Evolutionary conservation across 2,888 invertebrate genomes (phyloP).

Genomic region (Ennomos quercinarius): DNA sequence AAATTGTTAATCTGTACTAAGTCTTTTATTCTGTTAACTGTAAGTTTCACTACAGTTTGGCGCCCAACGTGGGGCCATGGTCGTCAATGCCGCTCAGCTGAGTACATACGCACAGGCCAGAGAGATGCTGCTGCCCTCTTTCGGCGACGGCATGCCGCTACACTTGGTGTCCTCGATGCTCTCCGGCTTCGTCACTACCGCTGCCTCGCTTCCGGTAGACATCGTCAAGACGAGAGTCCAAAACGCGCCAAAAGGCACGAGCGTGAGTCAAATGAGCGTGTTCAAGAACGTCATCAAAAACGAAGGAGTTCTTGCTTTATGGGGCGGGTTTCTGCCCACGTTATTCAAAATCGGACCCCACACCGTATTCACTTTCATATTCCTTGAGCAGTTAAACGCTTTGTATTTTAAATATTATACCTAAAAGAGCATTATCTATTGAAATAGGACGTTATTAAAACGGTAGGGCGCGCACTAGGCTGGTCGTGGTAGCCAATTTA

Average conservation of each 20-base stretch:
- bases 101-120: too few species aligned
- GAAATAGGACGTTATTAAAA: neutral
- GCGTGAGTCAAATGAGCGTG: conserved; percentile 88
- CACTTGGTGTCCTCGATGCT: conserved; percentile 98
- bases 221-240: conserved; percentile 99
- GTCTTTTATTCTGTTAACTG: too few species aligned
- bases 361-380: conserved; percentile 97
- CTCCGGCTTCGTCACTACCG: conserved; percentile 96
- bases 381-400: conserved; percentile 96
- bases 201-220: conserved; percentile 98
- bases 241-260: conserved; percentile 94
- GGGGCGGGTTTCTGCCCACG: conserved; percentile 99
- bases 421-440: conserved; percentile 7
- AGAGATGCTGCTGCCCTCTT: conserved; percentile 78
- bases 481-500: too few species aligned
- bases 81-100: too few species aligned
- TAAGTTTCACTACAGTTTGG: too few species aligned
- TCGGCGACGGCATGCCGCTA: conserved; percentile 90
- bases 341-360: conserved; percentile 98
- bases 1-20: too few species aligned
- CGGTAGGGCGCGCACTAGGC: too few species aligned
- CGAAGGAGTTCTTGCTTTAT: conserved; percentile 96
- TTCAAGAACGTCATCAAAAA: conserved; percentile 90
- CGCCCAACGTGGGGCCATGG: too few species aligned
- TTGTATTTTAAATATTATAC: conserved; percentile 45